A percentile compares a stretch with the other conserved stretches of the same genome.
Evolutionary conservation across 2,888 invertebrate genomes (phyloP).

Genomic region (Drosophila pegasa): DNA sequence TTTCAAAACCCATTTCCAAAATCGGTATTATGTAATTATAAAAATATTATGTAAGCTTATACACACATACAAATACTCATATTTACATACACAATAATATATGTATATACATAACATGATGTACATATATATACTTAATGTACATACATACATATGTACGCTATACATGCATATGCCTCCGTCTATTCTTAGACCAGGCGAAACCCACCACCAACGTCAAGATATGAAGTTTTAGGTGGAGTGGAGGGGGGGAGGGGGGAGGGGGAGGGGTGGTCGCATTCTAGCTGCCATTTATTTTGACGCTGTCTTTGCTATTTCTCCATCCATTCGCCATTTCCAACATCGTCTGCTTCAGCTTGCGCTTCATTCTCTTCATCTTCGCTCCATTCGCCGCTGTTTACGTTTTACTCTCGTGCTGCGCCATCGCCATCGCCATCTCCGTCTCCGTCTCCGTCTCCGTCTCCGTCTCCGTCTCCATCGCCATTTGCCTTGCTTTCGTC

Average conservation of each 20-base stretch:
- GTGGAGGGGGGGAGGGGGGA: too few relatives aligned
- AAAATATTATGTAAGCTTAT: too few relatives aligned
- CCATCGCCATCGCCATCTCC: conserved; percentile 31
- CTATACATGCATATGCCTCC: neutral
- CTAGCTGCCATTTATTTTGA: conserved; percentile 1
- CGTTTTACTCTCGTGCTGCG: conserved; percentile 15
- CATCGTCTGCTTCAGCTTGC: neutral
- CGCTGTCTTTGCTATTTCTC: conserved; percentile 4
- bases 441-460: conserved; percentile 28
- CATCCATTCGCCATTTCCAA: conserved; percentile 8
- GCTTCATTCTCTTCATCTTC: neutral
- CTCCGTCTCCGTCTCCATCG: conserved; percentile 31
- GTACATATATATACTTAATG: too few relatives aligned
- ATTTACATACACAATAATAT: too few relatives aligned
- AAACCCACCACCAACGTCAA: conserved; percentile 35
- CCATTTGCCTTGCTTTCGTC: conserved; percentile 36
- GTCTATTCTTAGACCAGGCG: neutral
- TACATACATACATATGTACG: neutral
- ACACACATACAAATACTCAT: too few relatives aligned
- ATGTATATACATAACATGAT: too few relatives aligned
- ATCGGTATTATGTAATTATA: too few relatives aligned
- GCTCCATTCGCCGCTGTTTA: conserved; percentile 5
- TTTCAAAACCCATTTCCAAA: too few relatives aligned
- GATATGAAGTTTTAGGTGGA: neutral
- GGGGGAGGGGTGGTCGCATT: neutral